Evolutionary conservation across 2,113 vertebrate species (phyloP).

Genomic region (Sialia sialis): DNA sequence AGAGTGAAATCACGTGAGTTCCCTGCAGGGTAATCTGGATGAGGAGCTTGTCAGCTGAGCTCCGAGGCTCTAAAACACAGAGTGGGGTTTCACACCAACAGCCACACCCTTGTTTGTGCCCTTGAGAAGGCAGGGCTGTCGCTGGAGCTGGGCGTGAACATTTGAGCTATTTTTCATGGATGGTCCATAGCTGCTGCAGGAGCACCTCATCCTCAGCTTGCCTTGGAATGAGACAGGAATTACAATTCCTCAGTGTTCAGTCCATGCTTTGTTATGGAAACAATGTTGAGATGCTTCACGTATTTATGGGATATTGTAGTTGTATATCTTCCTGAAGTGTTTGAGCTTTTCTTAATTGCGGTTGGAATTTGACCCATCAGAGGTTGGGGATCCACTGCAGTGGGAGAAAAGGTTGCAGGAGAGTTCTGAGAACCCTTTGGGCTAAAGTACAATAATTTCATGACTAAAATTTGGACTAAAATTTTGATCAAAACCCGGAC

Average conservation of each 20-base stretch:
- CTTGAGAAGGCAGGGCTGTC: not conserved
- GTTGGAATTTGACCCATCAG: not conserved
- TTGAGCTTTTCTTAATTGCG: not conserved
- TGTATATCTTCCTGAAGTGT: not conserved
- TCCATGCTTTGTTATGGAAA: not conserved
- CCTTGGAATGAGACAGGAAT: not conserved
- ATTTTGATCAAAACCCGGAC: too few relatives aligned
- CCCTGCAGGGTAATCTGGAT: too few relatives aligned
- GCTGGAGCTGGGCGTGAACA: not conserved
- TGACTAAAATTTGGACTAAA: too few relatives aligned
- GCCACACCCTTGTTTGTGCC: not conserved
- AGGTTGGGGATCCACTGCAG: not conserved
- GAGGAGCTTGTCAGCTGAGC: not conserved
- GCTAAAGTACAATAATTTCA: too few relatives aligned
- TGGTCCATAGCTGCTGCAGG: not conserved
- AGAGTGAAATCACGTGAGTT: not conserved
- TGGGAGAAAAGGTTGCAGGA: not conserved
- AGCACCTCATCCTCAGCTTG: not conserved
- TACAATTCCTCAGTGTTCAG: rapidly evolving
- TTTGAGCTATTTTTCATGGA: not conserved
- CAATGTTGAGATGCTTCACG: not conserved
- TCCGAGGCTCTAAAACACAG: not conserved
- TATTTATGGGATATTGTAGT: not conserved
- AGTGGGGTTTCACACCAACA: not conserved
- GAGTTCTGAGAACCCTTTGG: not conserved